Base-by-base conservation (phyloP, 2,888 invertebrate genomes). In the Ornithoptera priamus region DNA sequence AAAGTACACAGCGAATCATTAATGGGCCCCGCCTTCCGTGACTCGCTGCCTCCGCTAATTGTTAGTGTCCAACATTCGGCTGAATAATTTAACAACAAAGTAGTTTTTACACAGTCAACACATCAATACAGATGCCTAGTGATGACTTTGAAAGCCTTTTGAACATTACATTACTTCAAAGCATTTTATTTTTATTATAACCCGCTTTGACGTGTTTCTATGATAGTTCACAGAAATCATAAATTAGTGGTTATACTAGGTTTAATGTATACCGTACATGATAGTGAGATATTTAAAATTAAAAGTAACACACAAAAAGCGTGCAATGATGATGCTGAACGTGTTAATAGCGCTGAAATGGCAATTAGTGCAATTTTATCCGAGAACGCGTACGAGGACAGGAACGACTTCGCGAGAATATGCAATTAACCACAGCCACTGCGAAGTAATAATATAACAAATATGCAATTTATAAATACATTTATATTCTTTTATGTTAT, bases 11-110 rank as follows among this genome's bases (percentile, higher is more conserved):
- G 39, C 63, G 63, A 36, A 59, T 59, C 53, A 59, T 70, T 70
- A 70, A 70, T 69, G 53, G 59, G 60, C 70, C 22, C 22, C 22
- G 67, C 60, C 67, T 70, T 70, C 70, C 70, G 62, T 62, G 66
- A 62, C 61, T n/a, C 60, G 30, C 15, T 39, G 64, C 18, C 46
- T 18, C 22, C 39, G 65, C 64, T 71, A 60, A 67, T 69, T 71
- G 69, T 69, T 64, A 42, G 18, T n/a, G 64, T 50, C 57, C 18
- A 24, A 50, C 62, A 20, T 42, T 24, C 22, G 8, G 62, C 2
- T 62, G 62, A 46, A 46, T 46, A 46, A 46, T 46, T 46, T 1
- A 46, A 3, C 46, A 46, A 46, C 46, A 46, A 46, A 46, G 12
- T 46, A 12, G 12, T 46, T 46, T 46, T 46, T 46, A 46, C 12